Evolutionary conservation across 2,113 vertebrate species (phyloP).

Genomic region (Hystrix cristata): DNA sequence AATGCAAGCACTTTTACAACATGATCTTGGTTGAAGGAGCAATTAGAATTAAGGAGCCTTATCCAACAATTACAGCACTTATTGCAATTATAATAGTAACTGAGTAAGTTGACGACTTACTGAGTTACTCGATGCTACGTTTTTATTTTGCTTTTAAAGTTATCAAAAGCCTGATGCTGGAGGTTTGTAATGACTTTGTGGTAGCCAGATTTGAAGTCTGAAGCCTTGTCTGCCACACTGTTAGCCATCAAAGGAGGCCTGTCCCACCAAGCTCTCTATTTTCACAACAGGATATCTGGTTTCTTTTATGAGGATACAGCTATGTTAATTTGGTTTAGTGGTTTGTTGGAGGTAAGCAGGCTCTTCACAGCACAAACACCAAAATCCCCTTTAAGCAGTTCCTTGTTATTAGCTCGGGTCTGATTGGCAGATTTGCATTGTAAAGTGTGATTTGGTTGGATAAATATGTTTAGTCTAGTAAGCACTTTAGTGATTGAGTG

Average conservation of each 20-base stretch:
- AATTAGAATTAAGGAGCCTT: conserved; percentile 90
- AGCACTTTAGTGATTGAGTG: conserved; percentile 94
- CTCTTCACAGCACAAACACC: conserved; percentile 93
- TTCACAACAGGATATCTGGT: conserved; percentile 95
- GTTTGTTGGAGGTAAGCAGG: conserved; percentile 93
- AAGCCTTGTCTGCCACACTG: conserved; percentile 89
- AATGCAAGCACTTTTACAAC: conserved; percentile 89
- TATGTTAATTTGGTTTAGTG: conserved; percentile 95
- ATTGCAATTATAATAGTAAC: conserved; percentile 87
- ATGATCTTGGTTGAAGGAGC: conserved; percentile 88
- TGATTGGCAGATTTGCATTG: conserved; percentile 94
- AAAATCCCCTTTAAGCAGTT: conserved; percentile 92
- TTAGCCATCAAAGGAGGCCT: conserved; percentile 91
- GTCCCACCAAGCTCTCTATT: conserved; percentile 91
- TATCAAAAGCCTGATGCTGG: conserved; percentile 86
- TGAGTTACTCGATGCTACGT: conserved; percentile 87
- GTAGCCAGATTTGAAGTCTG: conserved; percentile 89
- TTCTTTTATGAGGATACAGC: conserved; percentile 95
- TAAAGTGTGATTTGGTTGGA: conserved; percentile 93
- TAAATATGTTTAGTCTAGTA: conserved; percentile 95
- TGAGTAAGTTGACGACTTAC: conserved; percentile 86
- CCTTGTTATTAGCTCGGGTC: conserved; percentile 90
- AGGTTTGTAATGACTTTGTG: conserved; percentile 87
- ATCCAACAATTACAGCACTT: conserved; percentile 90
- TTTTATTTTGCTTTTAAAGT: conserved; percentile 90